phyloP scores from a whole-genome alignment of 1,140 invertebrate genomes.

The Tetragonula clypearis region DNA sequence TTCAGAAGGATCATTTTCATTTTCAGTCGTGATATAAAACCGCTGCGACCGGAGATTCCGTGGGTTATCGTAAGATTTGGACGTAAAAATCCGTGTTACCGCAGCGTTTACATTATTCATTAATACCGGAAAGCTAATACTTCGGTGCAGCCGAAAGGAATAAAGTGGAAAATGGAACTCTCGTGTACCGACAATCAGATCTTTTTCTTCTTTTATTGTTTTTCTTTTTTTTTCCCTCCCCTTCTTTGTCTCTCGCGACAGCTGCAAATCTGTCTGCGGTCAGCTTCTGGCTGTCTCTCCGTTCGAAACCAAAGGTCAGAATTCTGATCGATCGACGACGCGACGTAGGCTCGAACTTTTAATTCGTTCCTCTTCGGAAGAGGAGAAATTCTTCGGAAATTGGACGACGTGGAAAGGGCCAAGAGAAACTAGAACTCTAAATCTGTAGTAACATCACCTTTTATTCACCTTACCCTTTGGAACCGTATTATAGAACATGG shows the following conservation, averaged over 20 bases:
- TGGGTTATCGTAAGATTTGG: neutral
- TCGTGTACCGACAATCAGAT: neutral
- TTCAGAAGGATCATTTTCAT: neutral
- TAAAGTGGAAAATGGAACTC: neutral
- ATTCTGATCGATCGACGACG: constrained; percentile 9
- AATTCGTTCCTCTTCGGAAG: neutral
- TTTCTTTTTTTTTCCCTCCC: too few relatives aligned
- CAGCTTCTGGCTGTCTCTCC: neutral
- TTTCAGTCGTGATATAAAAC: neutral
- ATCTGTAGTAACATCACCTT: neutral
- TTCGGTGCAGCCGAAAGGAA: neutral
- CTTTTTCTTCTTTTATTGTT: neutral
- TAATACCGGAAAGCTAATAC: too few relatives aligned
- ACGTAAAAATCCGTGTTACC: neutral
- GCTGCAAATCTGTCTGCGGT: neutral
- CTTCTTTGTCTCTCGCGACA: neutral
- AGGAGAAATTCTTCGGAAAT: neutral
- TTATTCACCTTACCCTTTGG: neutral
- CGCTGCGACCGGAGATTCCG: neutral
- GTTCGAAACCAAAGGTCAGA: neutral
- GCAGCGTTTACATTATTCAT: constrained; percentile 7
- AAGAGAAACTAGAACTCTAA: neutral
- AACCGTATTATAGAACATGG: neutral
- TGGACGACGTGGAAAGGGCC: too few relatives aligned
- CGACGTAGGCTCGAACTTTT: neutral